Evolutionary conservation across 2,888 invertebrate genomes (phyloP).

Genomic region (Harpalus rubripes): DNA sequence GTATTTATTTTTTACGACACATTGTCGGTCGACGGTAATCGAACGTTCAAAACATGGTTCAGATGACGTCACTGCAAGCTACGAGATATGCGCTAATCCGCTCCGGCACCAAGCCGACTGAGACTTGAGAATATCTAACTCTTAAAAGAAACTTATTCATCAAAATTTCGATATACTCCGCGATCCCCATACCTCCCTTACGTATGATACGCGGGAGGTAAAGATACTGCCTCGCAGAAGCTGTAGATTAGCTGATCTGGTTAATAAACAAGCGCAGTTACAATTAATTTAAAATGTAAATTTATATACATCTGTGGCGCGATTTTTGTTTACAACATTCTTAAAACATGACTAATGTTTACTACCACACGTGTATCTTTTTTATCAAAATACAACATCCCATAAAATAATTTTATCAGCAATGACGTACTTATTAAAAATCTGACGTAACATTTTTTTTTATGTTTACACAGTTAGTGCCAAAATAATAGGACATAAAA

Average conservation of each 20-base stretch:
- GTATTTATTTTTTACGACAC: too few relatives aligned
- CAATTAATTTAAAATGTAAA: slow-evolving; percentile 25
- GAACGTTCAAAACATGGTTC: too few relatives aligned
- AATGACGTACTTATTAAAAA: slow-evolving; percentile 45
- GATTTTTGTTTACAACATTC: slow-evolving; percentile 38
- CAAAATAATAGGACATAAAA: slow-evolving; percentile 47
- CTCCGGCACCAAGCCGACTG: too few relatives aligned
- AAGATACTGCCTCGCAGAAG: not conserved
- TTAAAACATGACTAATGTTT: slow-evolving; percentile 22
- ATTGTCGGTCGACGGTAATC: too few relatives aligned
- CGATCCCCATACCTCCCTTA: too few relatives aligned
- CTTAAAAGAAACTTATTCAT: too few relatives aligned
- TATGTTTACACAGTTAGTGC: slow-evolving; percentile 50
- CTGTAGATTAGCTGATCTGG: not conserved
- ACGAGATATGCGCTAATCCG: too few relatives aligned
- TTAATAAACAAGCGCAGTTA: not conserved
- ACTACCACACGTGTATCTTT: slow-evolving; percentile 32
- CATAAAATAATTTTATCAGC: slow-evolving; percentile 16
- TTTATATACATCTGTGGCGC: not conserved
- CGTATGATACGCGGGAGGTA: too few relatives aligned
- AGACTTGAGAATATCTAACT: too few relatives aligned
- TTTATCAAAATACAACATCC: slow-evolving; percentile 41
- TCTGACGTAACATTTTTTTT: slow-evolving; percentile 49
- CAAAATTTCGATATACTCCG: too few relatives aligned
- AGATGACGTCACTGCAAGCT: too few relatives aligned